Evolutionary conservation across 2,797 vertebrate genomes (phyloP), one percentile per base, ranked within the genome.

Genomic region (Limnodromus scolopaceus): DNA sequence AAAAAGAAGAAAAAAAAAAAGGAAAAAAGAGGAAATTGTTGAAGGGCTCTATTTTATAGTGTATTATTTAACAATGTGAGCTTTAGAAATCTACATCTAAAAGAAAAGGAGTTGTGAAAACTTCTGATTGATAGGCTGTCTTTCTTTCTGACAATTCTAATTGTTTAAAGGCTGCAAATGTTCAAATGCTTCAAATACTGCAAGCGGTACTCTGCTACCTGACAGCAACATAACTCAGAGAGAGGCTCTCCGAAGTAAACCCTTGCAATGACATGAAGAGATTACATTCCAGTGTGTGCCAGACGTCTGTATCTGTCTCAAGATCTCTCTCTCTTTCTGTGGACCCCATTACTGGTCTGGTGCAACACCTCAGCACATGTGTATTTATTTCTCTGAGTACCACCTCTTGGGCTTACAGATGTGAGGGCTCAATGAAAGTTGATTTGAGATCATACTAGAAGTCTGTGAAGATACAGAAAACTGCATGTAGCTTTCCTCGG

Each of bases 71-170:
- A 87, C 49, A 89, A 60, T 49, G 63, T 18, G 23, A 87, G 28
- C 36, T 85, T 86, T 95, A 89, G 34, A 92, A 95, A 90, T 85
- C 81, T 82, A 41, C 68, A 82, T 65, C 70, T 14, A 84, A 72
- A 85, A 83, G 34, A 85, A 58, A 70, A 72, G 10, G 18, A 84
- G 48, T 86, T 79, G 60, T 66, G 84, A 93, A 96, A 92, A 63
- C 24, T 82, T 93, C 45, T 90, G 70, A 80, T 38, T 85, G 85
- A 90, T 85, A 22, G 34, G 45, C 54, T 70, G 38, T 65, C 57
- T 86, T 36, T 89, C 46, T 87, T 60, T 84, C 70, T 93, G 84
- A 68, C 13, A 81, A 57, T 60, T 78, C 32, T 83, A 82, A 80
- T 84, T 48, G 39, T 90, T 89, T 93, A 51, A 87, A 71, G 51